A percentile compares a stretch with the other conserved stretches of the same genome.
Conservation (phyloP, 2,113 vertebrate genomes). For the Pavo muticus region DNA sequence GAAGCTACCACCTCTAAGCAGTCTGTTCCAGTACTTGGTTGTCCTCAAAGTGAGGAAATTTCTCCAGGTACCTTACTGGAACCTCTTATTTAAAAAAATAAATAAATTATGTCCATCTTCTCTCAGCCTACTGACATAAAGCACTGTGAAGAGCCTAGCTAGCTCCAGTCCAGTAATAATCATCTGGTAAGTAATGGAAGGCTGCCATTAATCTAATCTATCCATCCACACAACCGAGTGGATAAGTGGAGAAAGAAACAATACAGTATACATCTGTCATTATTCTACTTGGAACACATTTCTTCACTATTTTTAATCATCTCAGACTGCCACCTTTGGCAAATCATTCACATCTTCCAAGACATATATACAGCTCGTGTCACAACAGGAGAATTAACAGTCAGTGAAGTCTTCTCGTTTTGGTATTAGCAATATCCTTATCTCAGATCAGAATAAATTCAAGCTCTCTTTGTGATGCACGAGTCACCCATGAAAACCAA, state of each 20-base stretch:
- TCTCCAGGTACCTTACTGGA: not conserved
- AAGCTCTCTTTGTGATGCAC: not conserved
- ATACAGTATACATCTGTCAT: not conserved
- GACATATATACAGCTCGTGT: not conserved
- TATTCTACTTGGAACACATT: not conserved
- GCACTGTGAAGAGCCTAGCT: not conserved
- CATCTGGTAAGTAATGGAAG: not conserved
- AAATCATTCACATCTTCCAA: not conserved
- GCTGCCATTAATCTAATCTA: not conserved
- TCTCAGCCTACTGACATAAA: not conserved
- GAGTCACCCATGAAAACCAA: not conserved
- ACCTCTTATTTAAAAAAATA: not conserved
- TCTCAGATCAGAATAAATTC: not conserved
- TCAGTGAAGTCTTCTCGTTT: not conserved
- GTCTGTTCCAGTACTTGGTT: not conserved
- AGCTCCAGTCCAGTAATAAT: not conserved
- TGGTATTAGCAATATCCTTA: not conserved
- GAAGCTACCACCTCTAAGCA: not conserved
- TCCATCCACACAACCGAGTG: not conserved
- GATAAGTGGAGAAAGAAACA: not conserved
- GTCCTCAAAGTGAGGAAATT: not conserved
- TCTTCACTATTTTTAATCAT: not conserved
- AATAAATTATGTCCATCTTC: not conserved
- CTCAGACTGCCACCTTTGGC: not conserved
- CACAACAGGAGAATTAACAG: not conserved